phyloP scores from a whole-genome alignment of 2,797 vertebrate species.

The Coregonus suidteri region DNA sequence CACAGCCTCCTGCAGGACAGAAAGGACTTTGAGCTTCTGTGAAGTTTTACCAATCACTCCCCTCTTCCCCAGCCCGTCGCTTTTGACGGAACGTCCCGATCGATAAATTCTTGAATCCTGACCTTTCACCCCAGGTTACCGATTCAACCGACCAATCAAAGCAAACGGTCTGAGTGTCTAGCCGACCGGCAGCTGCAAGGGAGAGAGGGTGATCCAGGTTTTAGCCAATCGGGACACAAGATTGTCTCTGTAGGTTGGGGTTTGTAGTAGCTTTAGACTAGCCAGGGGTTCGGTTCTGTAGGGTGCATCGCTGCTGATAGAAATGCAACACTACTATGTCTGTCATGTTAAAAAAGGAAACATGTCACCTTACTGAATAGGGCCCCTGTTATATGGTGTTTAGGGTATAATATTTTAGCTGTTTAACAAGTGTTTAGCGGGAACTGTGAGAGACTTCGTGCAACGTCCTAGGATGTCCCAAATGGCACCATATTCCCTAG shows the following conservation, averaged over 20 bases:
- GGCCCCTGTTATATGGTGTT: not conserved
- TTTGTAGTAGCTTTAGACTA: not conserved
- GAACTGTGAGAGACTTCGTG: not conserved
- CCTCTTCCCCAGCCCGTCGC: not conserved
- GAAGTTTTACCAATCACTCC: not conserved
- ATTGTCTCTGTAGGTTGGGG: not conserved
- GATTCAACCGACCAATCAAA: not conserved
- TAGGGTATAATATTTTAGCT: not conserved
- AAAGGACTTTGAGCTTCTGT: constrained; percentile 8
- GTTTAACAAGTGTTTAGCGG: not conserved
- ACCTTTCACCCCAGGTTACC: not conserved
- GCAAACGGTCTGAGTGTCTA: not conserved
- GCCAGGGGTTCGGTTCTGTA: not conserved
- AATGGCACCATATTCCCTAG: not conserved
- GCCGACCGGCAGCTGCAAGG: not conserved
- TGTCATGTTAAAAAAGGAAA: not conserved
- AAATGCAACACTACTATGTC: too few relatives aligned
- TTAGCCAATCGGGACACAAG: not conserved
- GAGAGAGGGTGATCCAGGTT: not conserved
- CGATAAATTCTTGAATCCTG: not conserved
- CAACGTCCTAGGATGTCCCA: not conserved
- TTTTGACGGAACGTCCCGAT: not conserved
- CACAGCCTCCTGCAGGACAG: not conserved
- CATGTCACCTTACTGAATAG: not conserved
- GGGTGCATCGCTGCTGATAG: not conserved